phyloP scores from a whole-genome alignment of 2,797 vertebrate species.

The Danio choprae region DNA sequence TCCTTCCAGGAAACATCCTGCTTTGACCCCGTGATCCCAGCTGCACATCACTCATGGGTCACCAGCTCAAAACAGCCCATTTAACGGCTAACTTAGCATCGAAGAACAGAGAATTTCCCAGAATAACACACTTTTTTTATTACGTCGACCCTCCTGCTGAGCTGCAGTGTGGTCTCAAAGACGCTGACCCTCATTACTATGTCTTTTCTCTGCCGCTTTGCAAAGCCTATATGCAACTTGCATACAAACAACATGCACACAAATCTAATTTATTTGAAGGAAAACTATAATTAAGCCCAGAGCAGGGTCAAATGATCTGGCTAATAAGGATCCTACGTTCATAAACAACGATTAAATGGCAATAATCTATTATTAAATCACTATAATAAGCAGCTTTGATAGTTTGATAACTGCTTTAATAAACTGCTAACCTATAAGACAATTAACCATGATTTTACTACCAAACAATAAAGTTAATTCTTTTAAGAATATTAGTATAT shows the following conservation, averaged over 20 bases:
- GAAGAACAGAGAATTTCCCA: conserved; percentile 39
- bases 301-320: not conserved
- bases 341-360: not conserved
- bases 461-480: too few species aligned
- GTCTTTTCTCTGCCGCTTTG: conserved; percentile 27
- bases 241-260: conserved; percentile 34
- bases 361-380: not conserved
- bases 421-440: too few species aligned
- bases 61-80: conserved; percentile 73
- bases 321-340: not conserved
- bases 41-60: conserved; percentile 74
- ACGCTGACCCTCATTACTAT: conserved; percentile 1
- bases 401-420: not conserved
- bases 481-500: too few species aligned
- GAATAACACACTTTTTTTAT: conserved; percentile 20
- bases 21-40: conserved; percentile 67
- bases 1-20: conserved; percentile 57
- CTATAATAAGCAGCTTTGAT: not conserved
- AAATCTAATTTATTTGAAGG: conserved; percentile 23
- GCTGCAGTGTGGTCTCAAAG: conserved; percentile 16
- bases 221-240: conserved; percentile 2
- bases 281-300: not conserved
- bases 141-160: conserved; percentile 21
- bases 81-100: conserved; percentile 73
- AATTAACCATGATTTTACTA: too few species aligned